A percentile compares a stretch with the other conserved stretches of the same genome.
Conservation (phyloP, 2,797 vertebrate genomes). For the Ctenopoma multispine region DNA sequence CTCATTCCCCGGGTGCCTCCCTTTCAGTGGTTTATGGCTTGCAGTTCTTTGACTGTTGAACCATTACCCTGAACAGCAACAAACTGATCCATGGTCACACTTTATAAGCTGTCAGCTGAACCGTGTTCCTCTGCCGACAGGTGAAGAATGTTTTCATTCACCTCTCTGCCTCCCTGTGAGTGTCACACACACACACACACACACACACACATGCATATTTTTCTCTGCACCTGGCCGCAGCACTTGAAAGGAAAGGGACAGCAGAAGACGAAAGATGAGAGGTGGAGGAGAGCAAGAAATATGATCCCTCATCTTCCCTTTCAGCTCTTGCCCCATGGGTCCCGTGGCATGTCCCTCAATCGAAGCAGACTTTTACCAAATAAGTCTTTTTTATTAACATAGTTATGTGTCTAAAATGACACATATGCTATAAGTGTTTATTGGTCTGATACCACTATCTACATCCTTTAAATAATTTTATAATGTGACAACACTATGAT, state of each 20-base stretch:
- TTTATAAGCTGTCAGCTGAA: conserved; percentile 76
- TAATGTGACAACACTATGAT: neutral
- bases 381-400: too few species aligned
- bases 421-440: neutral
- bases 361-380: conserved; percentile 26
- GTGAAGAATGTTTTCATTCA: conserved; percentile 78
- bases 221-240: conserved; percentile 59
- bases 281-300: conserved; percentile 55
- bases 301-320: conserved; percentile 66
- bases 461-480: conserved; percentile 1
- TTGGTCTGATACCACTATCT: conserved; percentile 1
- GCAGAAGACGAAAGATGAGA: conserved; percentile 64
- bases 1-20: conserved; percentile 40
- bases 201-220: conserved; percentile 49
- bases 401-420: neutral
- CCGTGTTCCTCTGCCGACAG: conserved; percentile 63
- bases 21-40: conserved; percentile 60
- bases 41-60: conserved; percentile 69
- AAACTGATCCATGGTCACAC: conserved; percentile 73
- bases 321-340: conserved; percentile 16
- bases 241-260: conserved; percentile 69
- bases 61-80: conserved; percentile 72
- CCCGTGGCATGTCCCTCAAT: conserved; percentile 34
- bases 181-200: conserved; percentile 26
- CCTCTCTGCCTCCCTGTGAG: conserved; percentile 59